Evolutionary conservation across 2,113 vertebrate genomes (phyloP).

Genomic region (Pollimyrus isidori): DNA sequence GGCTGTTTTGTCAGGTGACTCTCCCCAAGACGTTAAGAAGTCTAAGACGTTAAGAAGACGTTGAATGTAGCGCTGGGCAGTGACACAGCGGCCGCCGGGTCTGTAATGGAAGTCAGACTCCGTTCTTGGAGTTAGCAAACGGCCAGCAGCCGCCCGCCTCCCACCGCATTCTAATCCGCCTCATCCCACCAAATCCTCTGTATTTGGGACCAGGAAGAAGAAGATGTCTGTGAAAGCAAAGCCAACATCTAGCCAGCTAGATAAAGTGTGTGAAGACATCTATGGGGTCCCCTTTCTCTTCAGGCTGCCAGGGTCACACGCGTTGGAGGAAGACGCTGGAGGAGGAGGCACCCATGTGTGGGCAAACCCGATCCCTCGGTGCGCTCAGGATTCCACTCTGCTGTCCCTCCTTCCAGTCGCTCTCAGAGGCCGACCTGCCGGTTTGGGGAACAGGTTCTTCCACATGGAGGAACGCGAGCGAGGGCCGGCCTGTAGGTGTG

Average conservation of each 20-base stretch:
- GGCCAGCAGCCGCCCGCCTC: neutral
- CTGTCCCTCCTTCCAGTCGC: neutral
- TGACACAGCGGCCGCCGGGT: neutral
- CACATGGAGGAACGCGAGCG: neutral
- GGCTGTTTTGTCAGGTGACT: neutral
- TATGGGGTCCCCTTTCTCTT: neutral
- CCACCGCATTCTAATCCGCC: neutral
- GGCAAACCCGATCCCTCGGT: neutral
- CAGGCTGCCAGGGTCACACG: neutral
- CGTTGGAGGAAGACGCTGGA: too few relatives aligned
- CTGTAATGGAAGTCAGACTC: neutral
- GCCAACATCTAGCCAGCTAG: neutral
- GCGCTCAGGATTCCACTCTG: neutral
- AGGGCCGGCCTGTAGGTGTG: neutral
- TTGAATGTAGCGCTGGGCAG: neutral
- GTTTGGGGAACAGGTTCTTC: conserved; percentile 16
- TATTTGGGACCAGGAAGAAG: neutral
- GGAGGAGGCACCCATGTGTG: neutral
- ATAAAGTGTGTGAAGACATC: neutral
- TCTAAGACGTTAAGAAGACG: neutral
- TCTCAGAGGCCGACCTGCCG: neutral
- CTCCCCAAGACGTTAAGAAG: neutral
- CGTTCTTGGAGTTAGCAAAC: neutral
- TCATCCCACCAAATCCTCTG: neutral
- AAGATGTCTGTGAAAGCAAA: neutral